These are phyloP conservation scores for Rutilus rutilus DNA, from an alignment of 2,113 vertebrate species.

Conservation along the genomic window DNA sequence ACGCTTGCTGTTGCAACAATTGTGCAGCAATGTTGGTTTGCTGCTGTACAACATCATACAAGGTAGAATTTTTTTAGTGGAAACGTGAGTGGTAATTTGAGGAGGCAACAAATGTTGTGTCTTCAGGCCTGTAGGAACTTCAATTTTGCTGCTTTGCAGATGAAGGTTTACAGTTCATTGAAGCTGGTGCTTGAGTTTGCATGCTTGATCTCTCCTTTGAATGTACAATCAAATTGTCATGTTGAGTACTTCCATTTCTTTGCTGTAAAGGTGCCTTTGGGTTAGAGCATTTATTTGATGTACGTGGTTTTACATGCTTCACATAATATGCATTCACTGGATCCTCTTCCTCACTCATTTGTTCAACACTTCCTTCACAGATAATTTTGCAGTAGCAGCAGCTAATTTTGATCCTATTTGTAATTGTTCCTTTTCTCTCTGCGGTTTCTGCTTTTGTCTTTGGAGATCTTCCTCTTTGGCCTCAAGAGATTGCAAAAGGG, in stretches of 20 bases:
- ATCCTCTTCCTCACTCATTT: background rate
- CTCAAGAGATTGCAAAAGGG: background rate
- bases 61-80: background rate
- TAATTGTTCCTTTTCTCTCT: background rate
- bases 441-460: background rate
- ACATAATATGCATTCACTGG: background rate
- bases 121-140: background rate
- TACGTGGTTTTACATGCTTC: background rate
- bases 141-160: background rate
- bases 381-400: background rate
- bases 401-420: background rate
- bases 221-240: background rate
- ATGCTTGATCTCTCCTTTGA: background rate
- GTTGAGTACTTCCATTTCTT: background rate
- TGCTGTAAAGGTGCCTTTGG: background rate
- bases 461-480: background rate
- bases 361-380: too few relatives aligned
- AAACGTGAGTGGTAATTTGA: background rate
- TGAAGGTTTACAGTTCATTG: background rate
- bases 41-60: background rate
- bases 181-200: background rate
- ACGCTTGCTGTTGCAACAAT: background rate
- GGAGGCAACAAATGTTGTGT: background rate
- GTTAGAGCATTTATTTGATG: background rate
- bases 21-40: background rate